Conservation (phyloP, 2,888 invertebrate genomes). For the Rhingia campestris region DNA sequence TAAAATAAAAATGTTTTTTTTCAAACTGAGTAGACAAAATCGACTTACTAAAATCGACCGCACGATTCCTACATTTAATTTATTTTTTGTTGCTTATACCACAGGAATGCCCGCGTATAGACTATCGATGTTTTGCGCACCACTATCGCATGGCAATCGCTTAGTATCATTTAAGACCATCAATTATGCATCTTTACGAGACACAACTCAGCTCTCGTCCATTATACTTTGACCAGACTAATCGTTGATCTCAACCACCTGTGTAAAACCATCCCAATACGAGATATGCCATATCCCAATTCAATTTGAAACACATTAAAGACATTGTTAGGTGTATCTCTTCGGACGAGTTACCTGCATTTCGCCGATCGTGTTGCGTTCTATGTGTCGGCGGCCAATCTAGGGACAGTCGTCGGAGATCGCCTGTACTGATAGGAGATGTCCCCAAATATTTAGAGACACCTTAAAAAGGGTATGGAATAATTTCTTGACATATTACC, state of each 20-base stretch:
- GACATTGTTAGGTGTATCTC: constrained; percentile 57
- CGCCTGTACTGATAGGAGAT: constrained; percentile 51
- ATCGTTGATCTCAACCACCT: constrained; percentile 73
- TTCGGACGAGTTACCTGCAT: constrained; percentile 52
- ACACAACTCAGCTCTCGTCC: constrained; percentile 20
- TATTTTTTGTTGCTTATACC: background rate
- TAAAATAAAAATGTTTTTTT: too few species aligned
- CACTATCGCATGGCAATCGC: constrained; percentile 29
- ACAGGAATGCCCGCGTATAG: background rate
- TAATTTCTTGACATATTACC: constrained; percentile 73
- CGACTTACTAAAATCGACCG: too few species aligned
- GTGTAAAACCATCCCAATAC: constrained; percentile 67
- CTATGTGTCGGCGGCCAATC: constrained; percentile 39
- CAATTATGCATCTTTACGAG: constrained; percentile 67
- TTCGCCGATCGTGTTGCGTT: constrained; percentile 36
- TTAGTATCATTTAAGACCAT: constrained; percentile 52
- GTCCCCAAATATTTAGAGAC: constrained; percentile 72
- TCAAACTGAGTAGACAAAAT: too few species aligned
- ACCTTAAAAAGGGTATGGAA: constrained; percentile 71
- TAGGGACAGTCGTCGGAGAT: constrained; percentile 58
- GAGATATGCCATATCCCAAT: constrained; percentile 54
- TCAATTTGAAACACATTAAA: constrained; percentile 64
- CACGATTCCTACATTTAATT: too few species aligned
- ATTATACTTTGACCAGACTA: constrained; percentile 55
- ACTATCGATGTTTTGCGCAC: constrained; percentile 12